Percentiles rank a stretch among this genome's conserved stretches.
Conservation (phyloP, 2,113 vertebrate species). For the Chaetorhynchus papuensis region DNA sequence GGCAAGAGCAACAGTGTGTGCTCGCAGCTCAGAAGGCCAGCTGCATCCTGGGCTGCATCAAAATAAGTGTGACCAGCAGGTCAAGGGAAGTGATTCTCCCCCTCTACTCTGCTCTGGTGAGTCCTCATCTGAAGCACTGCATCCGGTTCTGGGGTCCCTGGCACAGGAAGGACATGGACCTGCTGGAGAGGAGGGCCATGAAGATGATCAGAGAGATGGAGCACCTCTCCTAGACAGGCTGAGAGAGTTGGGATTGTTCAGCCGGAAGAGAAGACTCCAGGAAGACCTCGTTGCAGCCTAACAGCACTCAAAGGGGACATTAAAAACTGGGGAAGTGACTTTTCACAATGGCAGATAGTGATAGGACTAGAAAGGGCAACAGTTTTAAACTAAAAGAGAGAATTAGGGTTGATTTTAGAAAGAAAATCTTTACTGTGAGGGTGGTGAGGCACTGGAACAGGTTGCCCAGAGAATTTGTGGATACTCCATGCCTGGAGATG, state of each 20-base stretch:
- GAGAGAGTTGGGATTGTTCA: neutral
- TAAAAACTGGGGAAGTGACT: neutral
- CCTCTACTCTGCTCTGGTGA: neutral
- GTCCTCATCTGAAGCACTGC: neutral
- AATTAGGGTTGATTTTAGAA: neutral
- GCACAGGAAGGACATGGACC: neutral
- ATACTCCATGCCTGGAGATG: neutral
- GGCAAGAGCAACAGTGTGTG: neutral
- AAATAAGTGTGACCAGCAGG: neutral
- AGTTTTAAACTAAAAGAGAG: neutral
- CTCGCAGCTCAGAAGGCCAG: neutral
- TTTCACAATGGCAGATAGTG: neutral
- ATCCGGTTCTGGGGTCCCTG: fast-evolving
- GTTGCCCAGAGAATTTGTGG: neutral
- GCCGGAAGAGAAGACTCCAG: neutral
- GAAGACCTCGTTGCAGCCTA: neutral
- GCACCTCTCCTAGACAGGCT: neutral
- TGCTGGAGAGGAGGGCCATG: neutral
- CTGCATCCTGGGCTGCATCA: neutral
- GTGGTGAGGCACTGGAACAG: neutral
- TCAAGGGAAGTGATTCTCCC: neutral
- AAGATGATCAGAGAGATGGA: neutral
- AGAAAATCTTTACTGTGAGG: neutral
- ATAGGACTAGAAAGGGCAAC: neutral
- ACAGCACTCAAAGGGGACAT: neutral